phyloP scores from a whole-genome alignment of 1,140 invertebrate genomes.

The Diorhabda sublineata region DNA sequence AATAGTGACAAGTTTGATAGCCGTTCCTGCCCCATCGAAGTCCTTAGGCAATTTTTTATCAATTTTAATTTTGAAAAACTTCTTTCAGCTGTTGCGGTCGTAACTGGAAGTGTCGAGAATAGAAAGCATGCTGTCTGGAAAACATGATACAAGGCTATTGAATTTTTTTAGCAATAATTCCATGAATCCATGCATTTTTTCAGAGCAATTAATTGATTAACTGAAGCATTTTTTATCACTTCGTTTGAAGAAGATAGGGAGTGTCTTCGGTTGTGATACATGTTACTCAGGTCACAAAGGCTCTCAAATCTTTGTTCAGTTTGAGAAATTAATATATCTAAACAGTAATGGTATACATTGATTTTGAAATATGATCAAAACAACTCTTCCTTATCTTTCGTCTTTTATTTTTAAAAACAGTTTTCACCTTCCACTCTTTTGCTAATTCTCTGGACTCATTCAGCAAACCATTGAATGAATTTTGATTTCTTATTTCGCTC shows the following conservation, averaged over 20 bases:
- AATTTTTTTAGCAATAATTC: too few relatives aligned
- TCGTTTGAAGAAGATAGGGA: neutral
- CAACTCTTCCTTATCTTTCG: slow-evolving; percentile 23
- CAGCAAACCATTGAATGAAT: slow-evolving; percentile 25
- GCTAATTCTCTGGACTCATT: slow-evolving; percentile 24
- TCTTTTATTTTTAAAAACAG: slow-evolving; percentile 23
- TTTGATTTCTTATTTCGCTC: slow-evolving; percentile 36
- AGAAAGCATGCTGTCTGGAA: too few relatives aligned
- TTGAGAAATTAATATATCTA: slow-evolving; percentile 26
- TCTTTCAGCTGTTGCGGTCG: too few relatives aligned
- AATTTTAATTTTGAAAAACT: too few relatives aligned
- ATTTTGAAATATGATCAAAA: slow-evolving; percentile 24
- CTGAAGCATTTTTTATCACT: neutral
- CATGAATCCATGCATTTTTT: too few relatives aligned
- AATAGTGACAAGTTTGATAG: too few relatives aligned
- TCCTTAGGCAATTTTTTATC: too few relatives aligned
- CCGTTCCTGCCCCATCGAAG: too few relatives aligned
- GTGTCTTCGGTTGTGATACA: neutral
- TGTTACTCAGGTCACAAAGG: neutral
- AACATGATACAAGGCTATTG: too few relatives aligned
- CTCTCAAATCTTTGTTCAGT: slow-evolving; percentile 18
- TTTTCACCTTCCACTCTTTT: slow-evolving; percentile 19
- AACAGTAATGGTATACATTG: slow-evolving; percentile 23
- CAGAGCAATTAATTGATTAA: too few relatives aligned
- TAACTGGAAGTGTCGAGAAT: too few relatives aligned